Conservation (phyloP, 1,140 invertebrate genomes). For the Papilio aristodemus region DNA sequence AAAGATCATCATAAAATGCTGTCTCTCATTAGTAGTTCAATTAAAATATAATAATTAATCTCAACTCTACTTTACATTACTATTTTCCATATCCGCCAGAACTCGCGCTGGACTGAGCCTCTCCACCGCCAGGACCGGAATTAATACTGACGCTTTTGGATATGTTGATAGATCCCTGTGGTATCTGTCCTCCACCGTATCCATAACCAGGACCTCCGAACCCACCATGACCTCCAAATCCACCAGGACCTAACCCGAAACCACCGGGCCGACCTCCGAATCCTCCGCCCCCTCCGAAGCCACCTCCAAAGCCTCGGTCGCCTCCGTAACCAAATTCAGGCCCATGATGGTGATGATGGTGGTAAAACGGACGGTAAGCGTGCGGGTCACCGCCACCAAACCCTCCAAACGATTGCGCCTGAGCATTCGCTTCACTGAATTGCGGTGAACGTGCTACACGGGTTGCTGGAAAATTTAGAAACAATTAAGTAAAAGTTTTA, state of each 20-base stretch:
- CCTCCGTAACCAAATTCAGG: conserved; percentile 32
- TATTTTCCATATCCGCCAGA: conserved; percentile 17
- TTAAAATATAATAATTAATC: not conserved
- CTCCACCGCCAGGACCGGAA: not conserved
- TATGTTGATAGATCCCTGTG: conserved; percentile 10
- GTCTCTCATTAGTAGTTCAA: too few species aligned
- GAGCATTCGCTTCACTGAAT: conserved; percentile 43
- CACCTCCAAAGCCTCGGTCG: conserved; percentile 7
- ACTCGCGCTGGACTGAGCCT: conserved; percentile 3
- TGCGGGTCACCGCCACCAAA: conserved; percentile 33
- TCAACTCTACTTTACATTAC: not conserved
- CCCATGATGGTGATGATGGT: conserved; percentile 25
- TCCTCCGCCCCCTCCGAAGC: conserved; percentile 11
- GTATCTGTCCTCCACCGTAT: not conserved
- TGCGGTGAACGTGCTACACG: conserved; percentile 43
- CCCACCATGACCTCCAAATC: conserved; percentile 1
- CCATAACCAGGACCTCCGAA: conserved; percentile 1
- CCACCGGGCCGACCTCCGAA: not conserved
- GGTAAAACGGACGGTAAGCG: not conserved
- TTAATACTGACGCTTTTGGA: conserved; percentile 19
- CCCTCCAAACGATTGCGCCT: conserved; percentile 36
- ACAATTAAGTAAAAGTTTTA: not conserved
- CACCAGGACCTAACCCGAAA: not conserved
- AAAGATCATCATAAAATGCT: too few species aligned
- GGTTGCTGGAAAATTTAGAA: conserved; percentile 35